A percentile compares a stretch with the other conserved stretches of the same genome.
Conservation (phyloP, 1,140 invertebrate species). For the Drosophila prosaltans region DNA sequence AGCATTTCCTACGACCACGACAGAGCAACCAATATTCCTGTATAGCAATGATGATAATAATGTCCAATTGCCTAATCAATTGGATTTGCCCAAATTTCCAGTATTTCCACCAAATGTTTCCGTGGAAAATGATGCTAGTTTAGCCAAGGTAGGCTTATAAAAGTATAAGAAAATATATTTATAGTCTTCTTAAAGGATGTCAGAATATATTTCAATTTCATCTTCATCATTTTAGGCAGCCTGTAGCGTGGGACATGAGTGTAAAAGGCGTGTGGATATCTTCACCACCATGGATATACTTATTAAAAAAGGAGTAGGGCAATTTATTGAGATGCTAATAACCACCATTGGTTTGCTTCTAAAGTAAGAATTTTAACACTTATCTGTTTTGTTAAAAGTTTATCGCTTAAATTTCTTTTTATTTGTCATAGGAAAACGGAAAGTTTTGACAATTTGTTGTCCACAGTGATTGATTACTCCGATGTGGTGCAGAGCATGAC, state of each 20-base stretch:
- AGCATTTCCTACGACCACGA: slow-evolving; percentile 89
- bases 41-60: slow-evolving; percentile 95
- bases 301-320: slow-evolving; percentile 87
- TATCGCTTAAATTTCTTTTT: background rate
- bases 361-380: slow-evolving; percentile 40
- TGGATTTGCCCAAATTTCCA: slow-evolving; percentile 91
- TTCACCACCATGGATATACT: slow-evolving; percentile 85
- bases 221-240: slow-evolving; percentile 81
- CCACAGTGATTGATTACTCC: slow-evolving; percentile 72
- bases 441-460: slow-evolving; percentile 72
- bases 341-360: slow-evolving; percentile 83
- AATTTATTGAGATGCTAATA: slow-evolving; percentile 86
- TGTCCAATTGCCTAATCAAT: slow-evolving; percentile 87
- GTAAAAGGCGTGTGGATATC: slow-evolving; percentile 91
- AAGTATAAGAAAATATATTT: too few species aligned
- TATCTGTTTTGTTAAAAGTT: background rate
- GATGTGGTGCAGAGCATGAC: slow-evolving; percentile 72
- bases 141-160: slow-evolving; percentile 87
- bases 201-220: too few species aligned
- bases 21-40: slow-evolving; percentile 90
- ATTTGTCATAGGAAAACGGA: slow-evolving; percentile 68
- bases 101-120: slow-evolving; percentile 91
- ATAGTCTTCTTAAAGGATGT: too few species aligned
- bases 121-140: slow-evolving; percentile 94
- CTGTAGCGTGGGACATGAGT: slow-evolving; percentile 93